These are phyloP conservation scores for Centrocercus urophasianus DNA, from an alignment of 2,113 vertebrate species.

Conservation along the genomic window DNA sequence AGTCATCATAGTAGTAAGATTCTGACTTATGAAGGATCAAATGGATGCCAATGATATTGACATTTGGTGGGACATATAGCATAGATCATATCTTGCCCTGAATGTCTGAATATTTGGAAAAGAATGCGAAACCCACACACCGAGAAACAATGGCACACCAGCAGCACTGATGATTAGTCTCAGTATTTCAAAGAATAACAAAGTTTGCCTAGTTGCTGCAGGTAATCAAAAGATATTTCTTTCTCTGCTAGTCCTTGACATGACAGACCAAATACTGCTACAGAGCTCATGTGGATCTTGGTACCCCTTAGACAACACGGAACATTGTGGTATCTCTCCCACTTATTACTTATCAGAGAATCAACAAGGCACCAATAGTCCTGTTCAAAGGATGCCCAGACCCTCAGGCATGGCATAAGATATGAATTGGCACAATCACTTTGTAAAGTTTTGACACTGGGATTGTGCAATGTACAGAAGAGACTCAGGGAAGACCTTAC, in stretches of 20 bases:
- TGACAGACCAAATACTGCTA: not conserved
- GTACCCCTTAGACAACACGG: not conserved
- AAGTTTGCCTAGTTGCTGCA: not conserved
- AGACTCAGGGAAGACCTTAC: no score
- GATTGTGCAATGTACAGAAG: no score
- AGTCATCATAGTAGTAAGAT: not conserved
- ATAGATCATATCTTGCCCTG: not conserved
- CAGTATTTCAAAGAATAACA: not conserved
- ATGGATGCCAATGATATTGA: not conserved
- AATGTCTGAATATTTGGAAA: not conserved
- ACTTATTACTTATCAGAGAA: not conserved
- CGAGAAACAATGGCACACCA: not conserved
- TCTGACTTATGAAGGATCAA: not conserved
- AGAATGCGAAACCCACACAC: not conserved
- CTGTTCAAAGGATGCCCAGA: not conserved
- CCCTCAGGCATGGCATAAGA: not conserved
- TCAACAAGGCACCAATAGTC: not conserved
- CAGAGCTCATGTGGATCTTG: fast-evolving
- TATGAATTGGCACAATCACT: not conserved
- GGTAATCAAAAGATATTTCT: not conserved
- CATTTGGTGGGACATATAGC: not conserved
- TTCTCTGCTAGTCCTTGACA: not conserved
- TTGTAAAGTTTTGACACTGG: not conserved
- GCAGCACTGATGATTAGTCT: not conserved
- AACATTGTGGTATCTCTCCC: not conserved